phyloP scores from a whole-genome alignment of 2,113 vertebrate genomes.

The Pomatostomus ruficeps region DNA sequence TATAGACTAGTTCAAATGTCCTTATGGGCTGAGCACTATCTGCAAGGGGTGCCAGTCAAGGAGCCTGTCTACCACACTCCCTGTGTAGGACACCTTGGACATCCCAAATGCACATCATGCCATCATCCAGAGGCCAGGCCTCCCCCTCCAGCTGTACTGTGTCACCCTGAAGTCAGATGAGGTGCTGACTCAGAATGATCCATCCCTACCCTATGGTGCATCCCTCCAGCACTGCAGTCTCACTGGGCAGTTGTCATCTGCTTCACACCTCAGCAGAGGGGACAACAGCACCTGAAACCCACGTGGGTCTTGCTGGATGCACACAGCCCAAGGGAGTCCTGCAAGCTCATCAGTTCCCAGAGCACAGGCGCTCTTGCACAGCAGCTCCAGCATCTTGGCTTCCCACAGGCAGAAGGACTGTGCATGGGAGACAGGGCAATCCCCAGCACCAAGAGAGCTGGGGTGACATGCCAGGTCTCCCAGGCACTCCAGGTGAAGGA shows the following conservation, averaged over 20 bases:
- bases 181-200: background rate
- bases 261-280: background rate
- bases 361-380: background rate
- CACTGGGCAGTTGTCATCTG: rapidly evolving
- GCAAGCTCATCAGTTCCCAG: background rate
- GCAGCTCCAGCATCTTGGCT: rapidly evolving
- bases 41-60: background rate
- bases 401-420: rapidly evolving
- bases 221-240: background rate
- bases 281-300: background rate
- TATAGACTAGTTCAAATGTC: background rate
- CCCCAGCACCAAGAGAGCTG: background rate
- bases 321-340: background rate
- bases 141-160: background rate
- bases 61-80: background rate
- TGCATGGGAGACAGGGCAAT: background rate
- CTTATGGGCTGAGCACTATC: background rate
- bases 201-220: background rate
- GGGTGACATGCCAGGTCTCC: background rate
- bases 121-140: background rate
- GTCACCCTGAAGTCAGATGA: background rate
- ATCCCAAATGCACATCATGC: background rate
- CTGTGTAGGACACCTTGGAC: background rate
- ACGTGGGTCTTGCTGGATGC: rapidly evolving
- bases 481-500: background rate